These are phyloP conservation scores for Austrolebias charrua DNA, from an alignment of 2,797 vertebrate species.

Conservation along the genomic window DNA sequence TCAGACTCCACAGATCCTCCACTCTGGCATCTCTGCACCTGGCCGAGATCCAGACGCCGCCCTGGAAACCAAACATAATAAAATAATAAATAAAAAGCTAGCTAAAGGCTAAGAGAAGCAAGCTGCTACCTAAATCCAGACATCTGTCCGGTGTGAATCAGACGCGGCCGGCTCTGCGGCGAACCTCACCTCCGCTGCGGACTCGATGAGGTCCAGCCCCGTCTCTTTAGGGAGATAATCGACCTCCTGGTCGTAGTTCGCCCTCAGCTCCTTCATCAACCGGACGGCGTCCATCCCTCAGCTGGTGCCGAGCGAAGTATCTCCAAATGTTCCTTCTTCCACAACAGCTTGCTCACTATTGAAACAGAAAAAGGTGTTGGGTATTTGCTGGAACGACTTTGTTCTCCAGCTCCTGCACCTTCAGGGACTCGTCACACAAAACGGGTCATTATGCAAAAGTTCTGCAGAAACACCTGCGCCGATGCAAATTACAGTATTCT, in stretches of 20 bases:
- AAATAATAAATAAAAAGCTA: too few relatives aligned
- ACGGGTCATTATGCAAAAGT: neutral
- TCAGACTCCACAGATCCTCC: conserved; percentile 95
- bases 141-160: neutral
- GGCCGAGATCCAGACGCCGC: conserved; percentile 86
- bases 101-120: too few relatives aligned
- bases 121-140: too few relatives aligned
- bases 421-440: too few relatives aligned
- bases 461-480: neutral
- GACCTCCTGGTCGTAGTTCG: conserved; percentile 87
- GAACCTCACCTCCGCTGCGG: conserved; percentile 81
- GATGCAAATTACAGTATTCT: neutral
- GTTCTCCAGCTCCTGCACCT: neutral
- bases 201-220: conserved; percentile 88
- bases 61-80: conserved; percentile 73
- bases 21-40: conserved; percentile 90
- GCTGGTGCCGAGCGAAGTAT: conserved; percentile 40
- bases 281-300: conserved; percentile 82
- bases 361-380: too few relatives aligned
- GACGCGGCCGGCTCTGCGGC: too few relatives aligned
- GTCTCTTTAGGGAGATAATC: conserved; percentile 88
- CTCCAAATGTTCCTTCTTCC: neutral
- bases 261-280: conserved; percentile 89
- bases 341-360: too few relatives aligned
- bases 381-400: too few relatives aligned